Base-by-base conservation (phyloP, 2,797 vertebrate genomes). In the Liasis olivaceus region DNA sequence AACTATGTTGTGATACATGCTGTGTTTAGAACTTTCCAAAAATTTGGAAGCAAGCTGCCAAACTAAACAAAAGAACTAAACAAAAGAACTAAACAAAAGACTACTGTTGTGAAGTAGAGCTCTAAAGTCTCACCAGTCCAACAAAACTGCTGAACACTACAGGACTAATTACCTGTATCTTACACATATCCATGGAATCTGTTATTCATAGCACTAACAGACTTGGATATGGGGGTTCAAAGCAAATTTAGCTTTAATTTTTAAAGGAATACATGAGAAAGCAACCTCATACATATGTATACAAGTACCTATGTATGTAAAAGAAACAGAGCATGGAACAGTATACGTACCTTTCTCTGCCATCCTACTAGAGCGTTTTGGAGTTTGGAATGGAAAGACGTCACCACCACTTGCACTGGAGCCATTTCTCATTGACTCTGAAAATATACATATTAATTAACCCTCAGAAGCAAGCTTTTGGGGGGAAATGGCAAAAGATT, bases 341-440 rank as follows among this genome's bases (percentile, higher is more conserved):
- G n/a, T 96, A 92, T 94, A 94, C 97, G 89, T 97, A 99, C 99
- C 99, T 85, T 98, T 98, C 94, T 98, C 98, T 94, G 99, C 97
- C 99, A 99, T 98, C 96, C 98, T 98, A 96, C 98, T 98, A 87
- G 98, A 96, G 5, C 98, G 98, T 96, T 98, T 99, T 91, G 96
- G 97, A 94, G 97, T 98, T 96, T 99, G 98, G 96, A 99, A 99
- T 0, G 98, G 97, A 96, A 99, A 99, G 95, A 99, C 98, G 64
- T 98, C 98, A 89, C 98, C 98, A 36, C 98, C 97, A 85, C 98
- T 96, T 92, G 97, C 90, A 85, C 59, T 22, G 89, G 97, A 97
- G 84, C 97, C 96, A 94, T 97, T 97, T 94, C 97, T 98, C 17
- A 98, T 95, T 51, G 98, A 97, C 85, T 98, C 98, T 99, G 94